Conservation (phyloP, 1,140 invertebrate genomes). For the Pachypeltis micranthus region DNA sequence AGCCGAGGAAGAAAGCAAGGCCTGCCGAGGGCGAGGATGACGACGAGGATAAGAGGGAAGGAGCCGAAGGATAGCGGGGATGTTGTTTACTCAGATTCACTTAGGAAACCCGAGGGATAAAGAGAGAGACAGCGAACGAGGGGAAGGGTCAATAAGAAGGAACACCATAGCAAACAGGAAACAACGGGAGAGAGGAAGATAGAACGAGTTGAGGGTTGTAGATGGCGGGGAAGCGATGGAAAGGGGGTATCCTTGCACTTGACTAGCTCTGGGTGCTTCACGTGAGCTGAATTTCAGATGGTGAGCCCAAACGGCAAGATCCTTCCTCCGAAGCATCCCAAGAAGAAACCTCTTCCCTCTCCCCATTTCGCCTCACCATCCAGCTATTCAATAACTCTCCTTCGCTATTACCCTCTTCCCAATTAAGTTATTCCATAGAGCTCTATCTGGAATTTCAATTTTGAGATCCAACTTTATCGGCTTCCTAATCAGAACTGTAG, state of each 20-base stretch:
- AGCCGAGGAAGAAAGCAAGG: neutral
- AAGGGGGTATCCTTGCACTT: neutral
- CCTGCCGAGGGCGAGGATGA: too few relatives aligned
- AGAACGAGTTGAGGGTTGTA: too few relatives aligned
- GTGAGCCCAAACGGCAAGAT: neutral
- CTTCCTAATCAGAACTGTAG: too few relatives aligned
- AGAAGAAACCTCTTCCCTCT: neutral
- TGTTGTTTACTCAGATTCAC: neutral
- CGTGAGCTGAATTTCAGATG: neutral
- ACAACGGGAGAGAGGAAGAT: neutral
- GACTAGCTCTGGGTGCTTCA: neutral
- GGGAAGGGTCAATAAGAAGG: neutral
- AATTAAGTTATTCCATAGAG: neutral
- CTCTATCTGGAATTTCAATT: neutral
- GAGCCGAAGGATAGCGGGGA: too few relatives aligned
- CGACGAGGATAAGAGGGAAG: too few relatives aligned
- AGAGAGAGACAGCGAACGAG: too few relatives aligned
- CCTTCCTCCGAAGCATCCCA: neutral
- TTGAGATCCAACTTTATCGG: too few relatives aligned
- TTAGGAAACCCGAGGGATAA: neutral
- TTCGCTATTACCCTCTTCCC: neutral
- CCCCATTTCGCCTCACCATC: too few relatives aligned
- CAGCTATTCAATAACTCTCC: neutral
- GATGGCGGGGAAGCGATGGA: too few relatives aligned
- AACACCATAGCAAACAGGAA: neutral